phyloP scores from a whole-genome alignment of 2,113 vertebrate species.

The Charadrius vociferus region DNA sequence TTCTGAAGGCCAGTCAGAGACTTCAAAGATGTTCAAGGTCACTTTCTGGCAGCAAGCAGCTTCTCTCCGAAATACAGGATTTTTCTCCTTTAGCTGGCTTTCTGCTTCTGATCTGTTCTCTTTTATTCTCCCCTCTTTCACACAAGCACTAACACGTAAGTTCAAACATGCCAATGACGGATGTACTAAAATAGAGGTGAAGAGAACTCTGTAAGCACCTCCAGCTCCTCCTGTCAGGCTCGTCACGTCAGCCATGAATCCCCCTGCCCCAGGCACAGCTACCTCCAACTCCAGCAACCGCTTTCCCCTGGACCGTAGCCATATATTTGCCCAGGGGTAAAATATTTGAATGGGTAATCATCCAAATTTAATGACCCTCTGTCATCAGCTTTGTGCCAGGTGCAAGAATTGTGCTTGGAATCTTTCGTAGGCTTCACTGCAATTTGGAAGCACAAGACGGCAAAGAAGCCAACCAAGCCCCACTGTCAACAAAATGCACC shows the following conservation, averaged over 20 bases:
- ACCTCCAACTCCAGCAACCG: background rate
- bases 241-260: background rate
- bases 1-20: background rate
- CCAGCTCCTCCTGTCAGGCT: background rate
- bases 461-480: background rate
- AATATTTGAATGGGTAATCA: background rate
- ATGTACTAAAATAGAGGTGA: slow-evolving; percentile 35
- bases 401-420: background rate
- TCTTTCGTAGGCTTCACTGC: background rate
- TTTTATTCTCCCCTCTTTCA: slow-evolving; percentile 3
- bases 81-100: background rate
- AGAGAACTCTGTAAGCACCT: background rate
- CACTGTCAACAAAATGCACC: background rate
- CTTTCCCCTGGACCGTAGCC: background rate
- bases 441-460: background rate
- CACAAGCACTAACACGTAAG: background rate
- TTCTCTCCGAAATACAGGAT: background rate
- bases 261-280: background rate
- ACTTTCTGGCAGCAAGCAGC: background rate
- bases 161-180: background rate
- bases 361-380: background rate
- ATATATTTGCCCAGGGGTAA: background rate
- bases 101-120: background rate
- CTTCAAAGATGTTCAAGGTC: background rate
- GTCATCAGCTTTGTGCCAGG: slow-evolving; percentile 12